These are phyloP conservation scores for Catalaphyllia jardinei DNA, from an alignment of 64 coral and sea anemone genomes.

Conservation along the genomic window DNA sequence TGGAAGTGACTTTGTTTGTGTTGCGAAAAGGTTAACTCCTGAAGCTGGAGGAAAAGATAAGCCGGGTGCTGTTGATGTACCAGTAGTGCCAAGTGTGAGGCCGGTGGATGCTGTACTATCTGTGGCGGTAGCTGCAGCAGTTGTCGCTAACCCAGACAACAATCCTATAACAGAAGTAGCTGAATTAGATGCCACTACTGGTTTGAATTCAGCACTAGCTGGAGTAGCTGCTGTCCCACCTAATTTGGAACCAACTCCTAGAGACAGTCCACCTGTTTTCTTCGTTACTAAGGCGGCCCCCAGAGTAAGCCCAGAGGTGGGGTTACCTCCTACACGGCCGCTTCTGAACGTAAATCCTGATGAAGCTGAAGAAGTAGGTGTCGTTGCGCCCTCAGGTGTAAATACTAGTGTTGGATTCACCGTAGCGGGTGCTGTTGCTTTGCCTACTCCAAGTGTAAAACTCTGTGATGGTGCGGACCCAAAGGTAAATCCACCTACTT, in stretches of 20 bases:
- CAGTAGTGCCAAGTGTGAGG: background rate
- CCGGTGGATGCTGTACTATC: background rate
- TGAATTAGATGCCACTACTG: background rate
- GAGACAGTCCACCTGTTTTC: background rate
- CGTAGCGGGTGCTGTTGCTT: conserved; percentile 1
- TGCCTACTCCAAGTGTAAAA: conserved; percentile 32
- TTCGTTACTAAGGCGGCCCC: background rate
- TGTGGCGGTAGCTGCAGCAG: background rate
- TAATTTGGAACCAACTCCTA: background rate
- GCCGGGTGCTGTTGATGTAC: background rate
- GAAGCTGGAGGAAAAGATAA: background rate
- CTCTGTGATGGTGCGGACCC: conserved; percentile 25
- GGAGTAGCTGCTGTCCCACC: background rate
- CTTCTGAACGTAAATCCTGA: background rate
- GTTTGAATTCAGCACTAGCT: background rate
- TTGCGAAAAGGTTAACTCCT: background rate
- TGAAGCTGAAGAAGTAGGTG: background rate
- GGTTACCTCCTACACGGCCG: background rate
- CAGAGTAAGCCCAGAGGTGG: background rate
- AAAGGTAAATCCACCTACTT: conserved; percentile 9
- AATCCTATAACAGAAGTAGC: background rate
- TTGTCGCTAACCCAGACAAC: conserved; percentile 29
- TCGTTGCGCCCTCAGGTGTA: conserved; percentile 44
- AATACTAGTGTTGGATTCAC: conserved; percentile 39
- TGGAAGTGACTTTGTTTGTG: conserved; percentile 28